Evolutionary conservation across 1,140 invertebrate species (phyloP), one percentile per base, ranked within the genome.

Genomic region (Magallana ariakensis): DNA sequence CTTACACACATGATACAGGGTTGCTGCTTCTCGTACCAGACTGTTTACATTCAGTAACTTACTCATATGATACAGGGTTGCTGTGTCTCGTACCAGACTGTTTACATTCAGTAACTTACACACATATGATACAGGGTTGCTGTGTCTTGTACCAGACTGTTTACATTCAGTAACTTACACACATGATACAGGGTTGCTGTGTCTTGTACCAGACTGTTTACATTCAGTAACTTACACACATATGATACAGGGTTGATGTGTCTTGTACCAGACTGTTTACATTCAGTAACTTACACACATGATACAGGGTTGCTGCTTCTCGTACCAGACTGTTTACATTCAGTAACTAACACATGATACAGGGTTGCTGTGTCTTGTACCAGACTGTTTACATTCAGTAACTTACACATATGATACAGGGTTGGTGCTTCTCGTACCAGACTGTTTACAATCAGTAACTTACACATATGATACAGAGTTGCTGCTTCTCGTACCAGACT

Each of bases 181-280:
- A 90, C 0, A 91, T 84, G 55, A 92, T 80, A 66, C 90, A 89
- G n/a, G 93, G 93, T 90, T 94, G 93, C 10, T 87, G 83, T 62
- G 75, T 90, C n/a, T 91, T 66, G 80, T 92, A 91, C 93, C 93
- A 94, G 80, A 88, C n/a, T n/a, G n/a, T n/a, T n/a, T n/a, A n/a
- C n/a, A n/a, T n/a, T n/a, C 33, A 4, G 16, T 75, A 58, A 89
- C 90, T 92, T 87, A 92, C 90, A 89, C 92, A 90, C 0, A n/a
- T n/a, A 91, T 84, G 55, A 92, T 80, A 66, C 90, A 89, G n/a
- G 93, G 93, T 90, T 94, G 93, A 9, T 87, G 83, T 62, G 75
- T 90, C n/a, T 91, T 66, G 80, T 92, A 91, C 93, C 93, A 94
- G 80, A 88, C n/a, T n/a, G n/a, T n/a, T n/a, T n/a, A n/a, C n/a